Conservation (phyloP, 1,140 invertebrate species). For the Trachelipus rathkii region DNA sequence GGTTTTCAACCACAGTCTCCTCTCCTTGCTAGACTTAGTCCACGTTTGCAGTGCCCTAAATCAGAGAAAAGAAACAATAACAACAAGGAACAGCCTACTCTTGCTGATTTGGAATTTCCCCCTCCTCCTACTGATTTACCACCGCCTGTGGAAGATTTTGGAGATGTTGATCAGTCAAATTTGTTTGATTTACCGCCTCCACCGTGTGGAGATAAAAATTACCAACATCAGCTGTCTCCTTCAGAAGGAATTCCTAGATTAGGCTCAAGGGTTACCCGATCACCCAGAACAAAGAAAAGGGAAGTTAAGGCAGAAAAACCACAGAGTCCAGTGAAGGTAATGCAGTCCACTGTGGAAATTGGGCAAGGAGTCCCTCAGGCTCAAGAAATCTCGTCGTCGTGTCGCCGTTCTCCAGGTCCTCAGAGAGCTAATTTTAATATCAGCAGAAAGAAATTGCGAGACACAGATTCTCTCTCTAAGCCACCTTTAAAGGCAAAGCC, state of each 20-base stretch:
- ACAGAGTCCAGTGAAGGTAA: slow-evolving; percentile 30
- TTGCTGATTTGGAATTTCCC: slow-evolving; percentile 78
- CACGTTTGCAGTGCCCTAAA: slow-evolving; percentile 30
- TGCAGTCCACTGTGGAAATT: not conserved
- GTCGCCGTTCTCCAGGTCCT: slow-evolving; percentile 41
- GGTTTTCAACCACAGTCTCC: slow-evolving; percentile 42
- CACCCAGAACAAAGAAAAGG: slow-evolving; percentile 34
- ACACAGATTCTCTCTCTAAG: slow-evolving; percentile 31
- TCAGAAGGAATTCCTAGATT: slow-evolving; percentile 27
- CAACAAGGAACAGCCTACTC: slow-evolving; percentile 40
- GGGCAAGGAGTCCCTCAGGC: slow-evolving; percentile 16
- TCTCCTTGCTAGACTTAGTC: slow-evolving; percentile 38
- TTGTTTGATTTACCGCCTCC: slow-evolving; percentile 46
- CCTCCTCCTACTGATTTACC: slow-evolving; percentile 74
- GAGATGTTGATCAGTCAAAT: slow-evolving; percentile 42
- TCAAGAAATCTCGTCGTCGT: slow-evolving; percentile 30
- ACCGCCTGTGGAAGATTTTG: slow-evolving; percentile 63
- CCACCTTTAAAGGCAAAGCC: slow-evolving; percentile 41
- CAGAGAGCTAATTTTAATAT: slow-evolving; percentile 50
- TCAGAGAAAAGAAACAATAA: slow-evolving; percentile 32
- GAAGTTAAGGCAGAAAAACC: slow-evolving; percentile 11
- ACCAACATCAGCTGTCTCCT: slow-evolving; percentile 26
- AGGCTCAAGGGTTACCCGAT: slow-evolving; percentile 22
- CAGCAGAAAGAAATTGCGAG: slow-evolving; percentile 29
- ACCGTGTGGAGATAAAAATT: slow-evolving; percentile 35